Percentiles rank a stretch among this genome's conserved stretches.
phyloP scores from a whole-genome alignment of 1,140 invertebrate genomes.

The Caenorhabditis tropicalis region DNA sequence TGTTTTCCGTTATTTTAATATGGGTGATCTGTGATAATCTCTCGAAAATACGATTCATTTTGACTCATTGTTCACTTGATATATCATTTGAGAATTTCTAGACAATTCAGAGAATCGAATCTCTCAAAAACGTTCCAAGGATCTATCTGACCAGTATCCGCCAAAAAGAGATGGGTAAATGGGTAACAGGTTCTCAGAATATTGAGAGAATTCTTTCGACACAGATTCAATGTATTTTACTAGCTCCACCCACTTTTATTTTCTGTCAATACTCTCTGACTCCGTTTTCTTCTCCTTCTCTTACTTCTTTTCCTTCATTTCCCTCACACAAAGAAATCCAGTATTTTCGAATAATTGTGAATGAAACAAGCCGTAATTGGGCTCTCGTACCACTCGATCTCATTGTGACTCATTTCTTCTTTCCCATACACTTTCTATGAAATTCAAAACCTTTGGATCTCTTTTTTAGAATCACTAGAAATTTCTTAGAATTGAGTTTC shows the following conservation, averaged over 20 bases:
- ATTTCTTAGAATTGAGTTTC: neutral
- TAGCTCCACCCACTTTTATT: too few relatives aligned
- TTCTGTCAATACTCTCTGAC: neutral
- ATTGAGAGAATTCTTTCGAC: too few relatives aligned
- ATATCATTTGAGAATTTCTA: too few relatives aligned
- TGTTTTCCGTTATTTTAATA: neutral
- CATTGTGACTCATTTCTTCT: neutral
- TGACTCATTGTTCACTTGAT: too few relatives aligned
- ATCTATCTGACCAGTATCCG: too few relatives aligned
- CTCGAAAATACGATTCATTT: too few relatives aligned
- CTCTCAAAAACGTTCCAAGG: too few relatives aligned
- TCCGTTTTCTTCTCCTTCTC: neutral
- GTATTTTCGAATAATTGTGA: neutral
- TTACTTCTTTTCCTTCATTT: neutral
- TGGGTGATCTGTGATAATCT: neutral
- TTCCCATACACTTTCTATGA: neutral
- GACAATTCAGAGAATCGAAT: too few relatives aligned
- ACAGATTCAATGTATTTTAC: too few relatives aligned
- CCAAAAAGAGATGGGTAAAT: too few relatives aligned
- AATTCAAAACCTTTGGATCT: neutral
- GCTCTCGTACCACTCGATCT: too few relatives aligned
- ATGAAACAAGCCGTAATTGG: conserved; percentile 1
- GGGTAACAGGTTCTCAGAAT: too few relatives aligned
- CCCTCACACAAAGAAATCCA: neutral
- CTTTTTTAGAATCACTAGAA: neutral